These are phyloP conservation scores for Furnarius figulus DNA, from an alignment of 2,113 vertebrate species.

Conservation along the genomic window DNA sequence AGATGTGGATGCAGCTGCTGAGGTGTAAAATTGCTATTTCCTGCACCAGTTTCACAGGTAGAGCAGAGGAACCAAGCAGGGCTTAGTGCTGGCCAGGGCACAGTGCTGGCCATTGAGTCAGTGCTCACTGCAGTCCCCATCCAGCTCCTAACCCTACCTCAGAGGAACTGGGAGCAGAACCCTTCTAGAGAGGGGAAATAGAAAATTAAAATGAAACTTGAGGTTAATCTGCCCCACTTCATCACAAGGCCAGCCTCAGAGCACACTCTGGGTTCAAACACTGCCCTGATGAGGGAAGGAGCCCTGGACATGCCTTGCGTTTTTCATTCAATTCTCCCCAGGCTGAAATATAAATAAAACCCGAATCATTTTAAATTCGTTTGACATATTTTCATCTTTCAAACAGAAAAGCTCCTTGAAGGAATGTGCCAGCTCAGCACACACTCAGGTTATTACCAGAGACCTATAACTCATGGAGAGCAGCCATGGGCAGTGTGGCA, in stretches of 20 bases:
- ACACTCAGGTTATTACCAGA: not conserved
- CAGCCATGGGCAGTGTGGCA: not conserved
- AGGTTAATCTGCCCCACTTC: not conserved
- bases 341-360: not conserved
- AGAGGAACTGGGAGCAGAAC: not conserved
- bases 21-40: not conserved
- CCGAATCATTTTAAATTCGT: not conserved
- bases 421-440: slow-evolving; percentile 39
- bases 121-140: accelerated
- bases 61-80: not conserved
- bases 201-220: not conserved
- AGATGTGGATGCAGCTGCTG: not conserved
- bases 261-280: accelerated
- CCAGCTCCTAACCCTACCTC: accelerated
- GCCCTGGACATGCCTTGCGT: not conserved
- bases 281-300: not conserved
- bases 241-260: accelerated
- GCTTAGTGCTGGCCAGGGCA: not conserved
- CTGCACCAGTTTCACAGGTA: accelerated
- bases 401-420: slow-evolving; percentile 2
- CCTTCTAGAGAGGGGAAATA: not conserved
- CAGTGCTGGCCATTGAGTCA: accelerated
- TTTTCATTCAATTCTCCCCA: not conserved
- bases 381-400: slow-evolving; percentile 9
- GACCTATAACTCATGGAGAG: not conserved